Evolutionary conservation across 2,113 vertebrate species (phyloP).

Genomic region (Spea multiplicata): DNA sequence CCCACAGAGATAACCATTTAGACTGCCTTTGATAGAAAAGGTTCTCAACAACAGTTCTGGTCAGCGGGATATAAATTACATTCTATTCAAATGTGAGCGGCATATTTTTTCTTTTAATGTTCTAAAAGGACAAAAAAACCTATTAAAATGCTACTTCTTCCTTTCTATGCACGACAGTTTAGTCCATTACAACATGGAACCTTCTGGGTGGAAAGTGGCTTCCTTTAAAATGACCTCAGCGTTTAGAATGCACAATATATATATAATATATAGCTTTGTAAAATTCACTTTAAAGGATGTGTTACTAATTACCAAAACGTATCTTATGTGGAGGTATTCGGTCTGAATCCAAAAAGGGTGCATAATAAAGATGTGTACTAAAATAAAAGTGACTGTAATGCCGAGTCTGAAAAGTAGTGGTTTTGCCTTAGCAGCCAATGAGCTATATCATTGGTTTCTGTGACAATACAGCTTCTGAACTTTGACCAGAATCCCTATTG

Average conservation of each 20-base stretch:
- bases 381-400: no score
- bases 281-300: neutral
- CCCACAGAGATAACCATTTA: slow-evolving; percentile 51
- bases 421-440: no score
- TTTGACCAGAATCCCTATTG: no score
- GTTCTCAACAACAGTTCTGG: slow-evolving; percentile 49
- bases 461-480: no score
- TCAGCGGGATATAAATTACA: slow-evolving; percentile 51
- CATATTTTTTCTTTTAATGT: slow-evolving; percentile 34
- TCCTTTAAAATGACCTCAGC: slow-evolving; percentile 11
- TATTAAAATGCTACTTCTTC: slow-evolving; percentile 26
- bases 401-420: no score
- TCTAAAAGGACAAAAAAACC: slow-evolving; percentile 14
- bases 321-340: no score
- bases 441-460: no score
- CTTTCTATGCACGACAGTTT: slow-evolving; percentile 4
- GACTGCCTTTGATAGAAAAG: slow-evolving; percentile 34
- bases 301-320: no score
- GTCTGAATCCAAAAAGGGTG: no score
- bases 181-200: slow-evolving; percentile 7
- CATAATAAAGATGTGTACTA: no score
- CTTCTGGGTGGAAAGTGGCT: slow-evolving; percentile 1
- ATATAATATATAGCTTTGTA: neutral
- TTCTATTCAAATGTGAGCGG: slow-evolving; percentile 25
- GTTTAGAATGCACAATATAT: neutral